Percentiles rank a stretch among this genome's conserved stretches.
phyloP scores from a whole-genome alignment of 2,113 vertebrate genomes.

The Sula dactylatra region DNA sequence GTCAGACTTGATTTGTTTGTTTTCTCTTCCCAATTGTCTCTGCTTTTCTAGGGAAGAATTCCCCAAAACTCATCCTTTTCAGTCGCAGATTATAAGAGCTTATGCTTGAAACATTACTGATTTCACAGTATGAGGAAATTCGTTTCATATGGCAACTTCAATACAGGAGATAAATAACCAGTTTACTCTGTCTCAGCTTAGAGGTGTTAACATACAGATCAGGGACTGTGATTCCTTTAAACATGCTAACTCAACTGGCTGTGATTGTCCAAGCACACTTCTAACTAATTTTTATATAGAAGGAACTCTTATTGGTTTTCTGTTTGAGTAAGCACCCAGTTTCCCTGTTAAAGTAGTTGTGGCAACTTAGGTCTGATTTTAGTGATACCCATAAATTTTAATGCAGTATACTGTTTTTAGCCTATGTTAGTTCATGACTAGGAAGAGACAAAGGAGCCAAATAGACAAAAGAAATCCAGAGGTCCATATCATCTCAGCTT shows the following conservation, averaged over 20 bases:
- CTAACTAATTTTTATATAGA: neutral
- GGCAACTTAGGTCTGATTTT: neutral
- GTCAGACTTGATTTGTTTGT: slow-evolving; percentile 2
- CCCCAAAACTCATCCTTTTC: neutral
- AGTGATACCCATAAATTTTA: neutral
- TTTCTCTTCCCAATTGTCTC: neutral
- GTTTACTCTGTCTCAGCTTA: neutral
- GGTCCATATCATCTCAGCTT: neutral
- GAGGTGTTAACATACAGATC: neutral
- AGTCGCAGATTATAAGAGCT: neutral
- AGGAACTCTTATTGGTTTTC: neutral
- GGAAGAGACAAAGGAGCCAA: neutral
- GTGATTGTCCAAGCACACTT: neutral
- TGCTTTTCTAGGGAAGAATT: neutral
- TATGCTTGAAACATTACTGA: neutral
- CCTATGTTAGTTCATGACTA: neutral
- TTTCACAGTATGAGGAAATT: neutral
- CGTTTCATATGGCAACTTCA: neutral
- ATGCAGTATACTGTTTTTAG: neutral
- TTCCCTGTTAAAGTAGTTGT: neutral
- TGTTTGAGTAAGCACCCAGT: neutral
- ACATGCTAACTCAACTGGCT: neutral
- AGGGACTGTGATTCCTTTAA: neutral
- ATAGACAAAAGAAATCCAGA: neutral
- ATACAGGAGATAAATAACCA: neutral